phyloP scores from a whole-genome alignment of 2,888 invertebrate genomes.

The Troides aeacus region DNA sequence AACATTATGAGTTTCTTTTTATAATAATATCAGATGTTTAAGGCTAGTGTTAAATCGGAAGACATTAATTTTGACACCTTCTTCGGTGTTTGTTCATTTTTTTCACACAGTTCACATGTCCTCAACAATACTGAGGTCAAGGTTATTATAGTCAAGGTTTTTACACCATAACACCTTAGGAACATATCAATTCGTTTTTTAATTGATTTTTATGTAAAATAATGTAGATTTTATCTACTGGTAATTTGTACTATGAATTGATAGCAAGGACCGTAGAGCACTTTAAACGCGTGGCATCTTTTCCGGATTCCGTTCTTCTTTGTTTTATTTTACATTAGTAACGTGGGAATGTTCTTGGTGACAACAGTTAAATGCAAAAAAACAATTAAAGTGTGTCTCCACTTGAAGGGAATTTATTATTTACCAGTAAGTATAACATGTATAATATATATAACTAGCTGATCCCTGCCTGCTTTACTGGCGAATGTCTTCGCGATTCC shows the following conservation, averaged over 20 bases:
- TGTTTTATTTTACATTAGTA: neutral
- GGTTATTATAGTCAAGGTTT: slow-evolving; percentile 45
- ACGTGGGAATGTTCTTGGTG: neutral
- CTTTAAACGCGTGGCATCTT: neutral
- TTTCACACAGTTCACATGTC: slow-evolving; percentile 47
- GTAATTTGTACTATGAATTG: slow-evolving; percentile 5
- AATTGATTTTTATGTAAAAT: slow-evolving; percentile 13
- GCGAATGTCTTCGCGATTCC: no score
- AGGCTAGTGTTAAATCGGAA: slow-evolving; percentile 47
- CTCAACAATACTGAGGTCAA: slow-evolving; percentile 52
- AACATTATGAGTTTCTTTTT: neutral
- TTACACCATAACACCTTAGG: slow-evolving; percentile 33
- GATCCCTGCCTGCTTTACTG: no score
- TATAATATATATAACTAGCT: no score
- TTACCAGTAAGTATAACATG: no score
- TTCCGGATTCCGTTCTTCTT: neutral
- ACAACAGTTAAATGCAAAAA: no score
- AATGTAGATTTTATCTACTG: slow-evolving; percentile 6
- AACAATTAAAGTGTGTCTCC: no score
- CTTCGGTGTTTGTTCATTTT: slow-evolving; percentile 48
- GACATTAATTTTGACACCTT: slow-evolving; percentile 60
- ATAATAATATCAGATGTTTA: slow-evolving; percentile 14
- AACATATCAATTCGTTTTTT: slow-evolving; percentile 7
- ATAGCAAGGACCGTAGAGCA: neutral
- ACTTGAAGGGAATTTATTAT: no score